Evolutionary conservation across 2,888 invertebrate genomes (phyloP).

Genomic region (Mesochorus sp.): DNA sequence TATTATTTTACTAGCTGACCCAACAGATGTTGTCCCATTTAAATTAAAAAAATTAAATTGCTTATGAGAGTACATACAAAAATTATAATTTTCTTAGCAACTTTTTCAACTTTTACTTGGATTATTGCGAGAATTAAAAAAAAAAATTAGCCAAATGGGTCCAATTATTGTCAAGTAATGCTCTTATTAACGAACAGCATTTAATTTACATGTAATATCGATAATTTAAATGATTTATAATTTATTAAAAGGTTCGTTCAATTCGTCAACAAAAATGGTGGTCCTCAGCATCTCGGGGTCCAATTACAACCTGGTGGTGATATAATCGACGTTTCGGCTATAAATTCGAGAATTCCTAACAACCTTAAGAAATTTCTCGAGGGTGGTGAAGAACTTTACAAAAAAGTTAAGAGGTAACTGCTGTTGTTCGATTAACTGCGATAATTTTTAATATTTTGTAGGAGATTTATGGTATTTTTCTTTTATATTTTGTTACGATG

Average conservation of each 20-base stretch:
- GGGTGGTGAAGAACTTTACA: slow-evolving; percentile 82
- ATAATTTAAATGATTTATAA: background rate
- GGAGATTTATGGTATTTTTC: background rate
- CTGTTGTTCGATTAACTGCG: background rate
- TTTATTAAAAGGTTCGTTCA: slow-evolving; percentile 86
- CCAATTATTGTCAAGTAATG: background rate
- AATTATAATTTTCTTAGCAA: too few species aligned
- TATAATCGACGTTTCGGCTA: slow-evolving; percentile 86
- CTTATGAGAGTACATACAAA: too few species aligned
- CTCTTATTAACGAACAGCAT: background rate
- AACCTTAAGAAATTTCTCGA: slow-evolving; percentile 84
- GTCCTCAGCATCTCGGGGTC: slow-evolving; percentile 87
- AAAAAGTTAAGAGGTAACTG: slow-evolving; percentile 84
- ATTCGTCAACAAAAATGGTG: slow-evolving; percentile 85
- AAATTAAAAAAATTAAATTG: too few species aligned
- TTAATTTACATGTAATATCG: background rate
- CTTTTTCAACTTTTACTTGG: too few species aligned
- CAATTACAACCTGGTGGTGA: slow-evolving; percentile 86
- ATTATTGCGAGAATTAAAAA: too few species aligned
- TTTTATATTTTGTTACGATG: too few species aligned
- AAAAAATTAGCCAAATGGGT: too few species aligned
- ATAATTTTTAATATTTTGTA: background rate
- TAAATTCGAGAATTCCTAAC: slow-evolving; percentile 84
- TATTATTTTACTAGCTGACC: too few species aligned
- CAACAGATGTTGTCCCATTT: too few species aligned